phyloP scores from a whole-genome alignment of 2,888 invertebrate species.

The Molorchus minor region DNA sequence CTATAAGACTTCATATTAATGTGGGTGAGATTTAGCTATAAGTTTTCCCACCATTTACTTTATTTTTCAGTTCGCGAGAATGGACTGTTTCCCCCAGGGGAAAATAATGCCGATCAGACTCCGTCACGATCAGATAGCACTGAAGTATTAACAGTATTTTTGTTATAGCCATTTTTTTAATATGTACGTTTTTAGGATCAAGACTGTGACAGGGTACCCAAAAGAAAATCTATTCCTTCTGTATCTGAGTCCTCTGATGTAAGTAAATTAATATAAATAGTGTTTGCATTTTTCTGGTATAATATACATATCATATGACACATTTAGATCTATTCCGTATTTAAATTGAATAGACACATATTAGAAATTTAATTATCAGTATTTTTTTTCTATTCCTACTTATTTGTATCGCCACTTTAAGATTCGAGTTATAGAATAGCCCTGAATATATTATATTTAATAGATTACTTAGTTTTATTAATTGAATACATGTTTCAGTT shows the following conservation, averaged over 20 bases:
- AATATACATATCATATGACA: background rate
- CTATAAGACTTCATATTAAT: no score
- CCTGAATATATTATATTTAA: background rate
- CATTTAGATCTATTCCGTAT: background rate
- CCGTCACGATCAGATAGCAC: slow-evolving; percentile 28
- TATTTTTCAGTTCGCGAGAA: slow-evolving; percentile 45
- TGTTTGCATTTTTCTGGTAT: no score
- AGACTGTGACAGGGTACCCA: slow-evolving; percentile 29
- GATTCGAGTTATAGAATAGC: no score
- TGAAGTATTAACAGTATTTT: no score
- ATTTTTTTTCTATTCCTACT: no score
- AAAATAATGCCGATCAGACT: slow-evolving; percentile 21
- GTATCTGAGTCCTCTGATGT: slow-evolving; percentile 10
- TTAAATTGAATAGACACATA: no score
- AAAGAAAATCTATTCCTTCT: slow-evolving; percentile 25
- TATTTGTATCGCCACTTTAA: no score
- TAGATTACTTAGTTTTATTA: background rate
- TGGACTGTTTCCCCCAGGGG: slow-evolving; percentile 36
- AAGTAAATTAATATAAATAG: slow-evolving; percentile 2
- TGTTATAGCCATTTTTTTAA: no score
- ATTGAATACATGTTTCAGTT: slow-evolving; percentile 27
- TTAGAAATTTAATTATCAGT: no score
- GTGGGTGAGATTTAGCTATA: no score
- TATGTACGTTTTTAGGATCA: slow-evolving; percentile 26
- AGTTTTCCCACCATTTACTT: no score